Evolutionary conservation across 1,140 invertebrate genomes (phyloP).

Genomic region (Mycetomoellerius zeteki): DNA sequence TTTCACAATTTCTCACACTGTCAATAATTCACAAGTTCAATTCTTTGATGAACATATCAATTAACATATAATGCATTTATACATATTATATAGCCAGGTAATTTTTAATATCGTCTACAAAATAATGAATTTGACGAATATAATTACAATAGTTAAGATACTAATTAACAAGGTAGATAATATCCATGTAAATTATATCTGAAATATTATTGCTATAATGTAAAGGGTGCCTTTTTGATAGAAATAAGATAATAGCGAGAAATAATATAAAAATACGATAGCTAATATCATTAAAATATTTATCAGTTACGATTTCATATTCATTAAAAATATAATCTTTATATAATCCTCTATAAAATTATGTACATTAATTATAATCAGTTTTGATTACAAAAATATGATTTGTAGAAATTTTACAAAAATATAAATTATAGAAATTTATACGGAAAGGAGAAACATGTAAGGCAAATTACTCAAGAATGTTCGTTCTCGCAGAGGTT

Average conservation of each 20-base stretch:
- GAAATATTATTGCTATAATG: conserved; percentile 7
- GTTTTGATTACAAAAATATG: conserved; percentile 43
- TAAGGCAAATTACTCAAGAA: conserved; percentile 29
- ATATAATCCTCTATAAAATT: conserved; percentile 58
- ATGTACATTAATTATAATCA: conserved; percentile 58
- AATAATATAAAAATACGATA: not conserved
- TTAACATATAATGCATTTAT: conserved; percentile 27
- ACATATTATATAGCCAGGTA: not conserved
- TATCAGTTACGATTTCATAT: conserved; percentile 32
- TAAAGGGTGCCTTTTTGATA: conserved; percentile 64
- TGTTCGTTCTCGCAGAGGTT: not conserved
- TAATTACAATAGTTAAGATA: conserved; percentile 11
- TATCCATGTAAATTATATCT: not conserved
- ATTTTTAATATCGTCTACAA: conserved; percentile 2
- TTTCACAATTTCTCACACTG: conserved; percentile 19
- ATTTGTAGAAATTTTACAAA: too few species aligned
- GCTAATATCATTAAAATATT: conserved; percentile 49
- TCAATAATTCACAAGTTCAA: conserved; percentile 9
- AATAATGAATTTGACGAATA: not conserved
- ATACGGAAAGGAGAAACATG: not conserved
- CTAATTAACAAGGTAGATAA: conserved; percentile 30
- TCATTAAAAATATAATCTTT: conserved; percentile 49
- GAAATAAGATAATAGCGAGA: conserved; percentile 4
- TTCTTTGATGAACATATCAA: conserved; percentile 24
- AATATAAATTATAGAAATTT: conserved; percentile 47